Conservation (phyloP, 2,888 invertebrate species). For the Gymnosoma rotundatum region DNA sequence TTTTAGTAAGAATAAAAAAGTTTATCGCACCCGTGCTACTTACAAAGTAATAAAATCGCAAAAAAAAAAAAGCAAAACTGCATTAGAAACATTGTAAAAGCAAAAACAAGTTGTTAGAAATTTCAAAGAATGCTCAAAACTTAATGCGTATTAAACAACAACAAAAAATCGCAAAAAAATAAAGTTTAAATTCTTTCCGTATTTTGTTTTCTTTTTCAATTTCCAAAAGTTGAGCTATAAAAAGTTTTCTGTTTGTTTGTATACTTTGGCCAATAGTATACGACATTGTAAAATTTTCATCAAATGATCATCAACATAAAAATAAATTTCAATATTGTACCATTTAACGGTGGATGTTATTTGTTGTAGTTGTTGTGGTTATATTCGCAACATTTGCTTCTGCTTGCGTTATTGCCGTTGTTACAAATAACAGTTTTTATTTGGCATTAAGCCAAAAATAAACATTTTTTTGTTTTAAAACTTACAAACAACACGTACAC, state of each 20-base stretch:
- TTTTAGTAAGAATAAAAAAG: neutral
- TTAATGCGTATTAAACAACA: conserved; percentile 58
- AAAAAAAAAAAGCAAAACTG: neutral
- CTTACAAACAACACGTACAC: conserved; percentile 13
- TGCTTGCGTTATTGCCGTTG: conserved; percentile 38
- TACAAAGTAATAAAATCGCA: neutral
- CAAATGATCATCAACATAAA: conserved; percentile 75
- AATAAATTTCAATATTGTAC: conserved; percentile 80
- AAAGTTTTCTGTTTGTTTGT: conserved; percentile 31
- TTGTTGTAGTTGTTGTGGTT: conserved; percentile 47
- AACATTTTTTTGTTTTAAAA: conserved; percentile 39
- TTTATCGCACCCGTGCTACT: neutral
- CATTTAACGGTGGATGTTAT: conserved; percentile 78
- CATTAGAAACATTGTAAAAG: conserved; percentile 44
- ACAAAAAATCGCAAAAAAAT: conserved; percentile 34
- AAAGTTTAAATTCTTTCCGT: conserved; percentile 65
- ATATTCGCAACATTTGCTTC: conserved; percentile 54
- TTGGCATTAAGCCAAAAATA: conserved; percentile 69
- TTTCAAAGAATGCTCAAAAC: conserved; percentile 32
- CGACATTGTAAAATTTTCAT: conserved; percentile 72
- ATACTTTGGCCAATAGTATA: conserved; percentile 56
- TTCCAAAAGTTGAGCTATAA: conserved; percentile 56
- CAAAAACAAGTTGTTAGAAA: conserved; percentile 32
- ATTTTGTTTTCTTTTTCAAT: conserved; percentile 27
- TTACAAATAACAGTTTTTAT: conserved; percentile 66